phyloP scores from a whole-genome alignment of 2,113 vertebrate genomes.

The Pituophis catenifer region DNA sequence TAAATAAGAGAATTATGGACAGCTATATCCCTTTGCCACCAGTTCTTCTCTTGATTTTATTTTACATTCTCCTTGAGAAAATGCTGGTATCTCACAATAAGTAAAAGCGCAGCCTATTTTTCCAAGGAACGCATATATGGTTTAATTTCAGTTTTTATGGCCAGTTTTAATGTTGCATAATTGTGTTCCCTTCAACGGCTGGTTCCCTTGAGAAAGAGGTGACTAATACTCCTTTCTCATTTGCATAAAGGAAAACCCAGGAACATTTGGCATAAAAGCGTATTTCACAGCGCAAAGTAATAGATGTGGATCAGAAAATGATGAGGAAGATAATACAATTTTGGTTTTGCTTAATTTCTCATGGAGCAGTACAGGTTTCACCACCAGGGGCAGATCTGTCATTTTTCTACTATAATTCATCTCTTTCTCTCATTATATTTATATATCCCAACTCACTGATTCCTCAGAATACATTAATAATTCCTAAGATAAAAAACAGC shows the following conservation, averaged over 20 bases:
- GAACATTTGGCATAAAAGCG: constrained; percentile 54
- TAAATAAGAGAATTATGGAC: not conserved
- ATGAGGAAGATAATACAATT: constrained; percentile 53
- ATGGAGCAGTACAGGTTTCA: constrained; percentile 47
- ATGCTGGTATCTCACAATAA: not conserved
- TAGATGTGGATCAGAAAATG: constrained; percentile 58
- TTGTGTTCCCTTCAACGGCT: constrained; percentile 29
- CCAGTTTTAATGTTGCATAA: not conserved
- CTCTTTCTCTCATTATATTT: not conserved
- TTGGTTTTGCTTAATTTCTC: constrained; percentile 60
- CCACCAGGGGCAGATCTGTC: constrained; percentile 59
- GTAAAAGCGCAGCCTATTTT: not conserved
- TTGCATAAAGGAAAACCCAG: constrained; percentile 51
- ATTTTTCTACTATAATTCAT: constrained; percentile 50
- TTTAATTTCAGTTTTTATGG: not conserved
- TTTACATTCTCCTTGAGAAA: not conserved
- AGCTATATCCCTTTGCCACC: not conserved
- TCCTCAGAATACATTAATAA: not conserved
- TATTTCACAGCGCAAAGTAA: constrained; percentile 66
- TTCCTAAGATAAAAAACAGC: not conserved
- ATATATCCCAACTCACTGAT: not conserved
- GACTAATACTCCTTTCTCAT: constrained; percentile 59
- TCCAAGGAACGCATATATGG: not conserved
- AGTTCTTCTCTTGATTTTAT: not conserved
- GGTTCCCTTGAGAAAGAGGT: constrained; percentile 54